phyloP scores from a whole-genome alignment of 2,797 vertebrate genomes.

The Chanos chanos region DNA sequence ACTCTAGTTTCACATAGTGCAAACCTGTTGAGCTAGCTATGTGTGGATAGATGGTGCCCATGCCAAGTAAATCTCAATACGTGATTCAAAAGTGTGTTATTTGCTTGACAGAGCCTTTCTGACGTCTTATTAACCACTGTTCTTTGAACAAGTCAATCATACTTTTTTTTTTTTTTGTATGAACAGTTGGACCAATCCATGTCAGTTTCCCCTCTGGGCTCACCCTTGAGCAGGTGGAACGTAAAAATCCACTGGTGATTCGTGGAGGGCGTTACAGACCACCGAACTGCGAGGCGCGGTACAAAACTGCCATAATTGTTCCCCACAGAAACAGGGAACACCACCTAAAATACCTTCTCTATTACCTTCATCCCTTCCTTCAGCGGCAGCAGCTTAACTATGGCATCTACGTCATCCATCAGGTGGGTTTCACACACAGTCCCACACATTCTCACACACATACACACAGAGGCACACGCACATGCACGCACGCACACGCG shows the following conservation, averaged over 20 bases:
- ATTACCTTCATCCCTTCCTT: conserved; percentile 79
- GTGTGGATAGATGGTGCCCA: no score
- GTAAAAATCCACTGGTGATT: conserved; percentile 72
- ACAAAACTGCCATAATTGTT: conserved; percentile 73
- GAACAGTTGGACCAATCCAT: conserved; percentile 74
- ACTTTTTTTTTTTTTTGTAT: neutral
- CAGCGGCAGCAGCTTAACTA: conserved; percentile 79
- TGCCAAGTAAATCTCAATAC: no score
- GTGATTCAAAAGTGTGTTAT: no score
- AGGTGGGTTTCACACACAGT: conserved; percentile 59
- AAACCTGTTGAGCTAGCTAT: neutral
- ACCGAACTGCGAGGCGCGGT: conserved; percentile 69
- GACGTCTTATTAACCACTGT: neutral
- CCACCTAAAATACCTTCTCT: conserved; percentile 76
- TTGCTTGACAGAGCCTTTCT: neutral
- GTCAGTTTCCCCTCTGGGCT: conserved; percentile 71
- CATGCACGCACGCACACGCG: neutral
- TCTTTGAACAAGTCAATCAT: neutral
- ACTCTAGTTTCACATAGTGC: neutral
- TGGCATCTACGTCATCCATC: conserved; percentile 79
- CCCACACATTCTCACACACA: no score
- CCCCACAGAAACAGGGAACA: conserved; percentile 75
- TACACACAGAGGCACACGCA: neutral
- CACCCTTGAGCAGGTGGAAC: conserved; percentile 62
- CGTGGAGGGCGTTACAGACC: conserved; percentile 75